Base-by-base conservation (phyloP, 1,140 invertebrate species). In the Gonioctena quinquepunctata region DNA sequence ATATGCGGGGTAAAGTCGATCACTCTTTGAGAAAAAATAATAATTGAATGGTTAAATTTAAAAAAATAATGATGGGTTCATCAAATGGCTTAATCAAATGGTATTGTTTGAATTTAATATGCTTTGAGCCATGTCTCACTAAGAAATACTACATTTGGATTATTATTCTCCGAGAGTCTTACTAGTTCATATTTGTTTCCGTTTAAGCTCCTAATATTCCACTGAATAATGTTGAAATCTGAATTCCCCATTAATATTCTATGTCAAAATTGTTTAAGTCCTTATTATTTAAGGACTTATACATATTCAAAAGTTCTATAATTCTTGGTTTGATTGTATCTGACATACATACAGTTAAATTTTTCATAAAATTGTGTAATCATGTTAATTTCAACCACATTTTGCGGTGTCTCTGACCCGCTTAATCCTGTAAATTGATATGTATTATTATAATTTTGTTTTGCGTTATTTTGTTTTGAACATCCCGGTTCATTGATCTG, bases 91-190 rank as follows among this genome's bases (percentile, higher is more conserved):
- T n/a, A n/a, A n/a, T n/a, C n/a, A n/a, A n/a, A n/a, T n/a, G n/a
- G n/a, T n/a, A n/a, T n/a, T n/a, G n/a, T n/a, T n/a, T n/a, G n/a
- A n/a, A n/a, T n/a, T n/a, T n/a, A n/a, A n/a, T n/a, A n/a, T n/a
- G n/a, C n/a, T n/a, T 26, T 52, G 11, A 69, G 60, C 60, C 68
- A 69, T 7, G 68, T 69, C 54, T 69, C 61, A 48, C 64, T 69
- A 28, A 69, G 22, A 11, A 50, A 19, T 13, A 69, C 64, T 23
- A 69, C 33, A 26, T 69, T 26, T 1, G 68, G 68, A 3, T 69
- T 65, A 11, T 54, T 11, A 19, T 69, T 25, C 11, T 25, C 22
- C 4, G 54, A 23, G 1, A 69, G 23, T 18, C 13, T 54, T 7
- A 69, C 64, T 26, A 69, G 25, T 28, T 69, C 56, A 7, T 27